A percentile compares a stretch with the other conserved stretches of the same genome.
phyloP scores from a whole-genome alignment of 2,113 vertebrate species.

The Rhinoderma darwinii region DNA sequence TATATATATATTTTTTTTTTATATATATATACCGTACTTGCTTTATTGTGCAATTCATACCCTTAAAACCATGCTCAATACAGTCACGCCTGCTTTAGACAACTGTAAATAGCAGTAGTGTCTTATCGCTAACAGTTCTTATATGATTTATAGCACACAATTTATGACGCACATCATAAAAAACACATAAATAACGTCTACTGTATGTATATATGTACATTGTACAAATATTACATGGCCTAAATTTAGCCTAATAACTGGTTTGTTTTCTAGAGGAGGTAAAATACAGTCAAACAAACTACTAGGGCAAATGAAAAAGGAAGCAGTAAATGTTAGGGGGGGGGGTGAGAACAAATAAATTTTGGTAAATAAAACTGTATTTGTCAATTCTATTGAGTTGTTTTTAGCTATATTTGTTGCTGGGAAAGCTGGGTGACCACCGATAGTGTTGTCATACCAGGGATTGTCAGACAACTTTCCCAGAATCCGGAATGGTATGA shows the following conservation, averaged over 20 bases:
- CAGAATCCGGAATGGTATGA: no score
- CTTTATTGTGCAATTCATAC: neutral
- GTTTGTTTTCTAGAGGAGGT: neutral
- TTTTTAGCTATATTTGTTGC: no score
- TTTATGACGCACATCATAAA: neutral
- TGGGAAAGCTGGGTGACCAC: no score
- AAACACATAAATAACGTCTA: neutral
- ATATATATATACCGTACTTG: neutral
- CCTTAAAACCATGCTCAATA: neutral
- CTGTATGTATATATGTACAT: neutral
- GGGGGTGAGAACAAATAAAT: no score
- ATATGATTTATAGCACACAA: neutral
- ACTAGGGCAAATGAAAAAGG: no score
- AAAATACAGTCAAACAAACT: neutral
- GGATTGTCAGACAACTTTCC: no score
- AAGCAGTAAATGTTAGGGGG: no score
- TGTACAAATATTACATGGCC: neutral
- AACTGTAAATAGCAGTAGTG: neutral
- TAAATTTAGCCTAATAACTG: neutral
- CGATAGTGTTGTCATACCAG: no score
- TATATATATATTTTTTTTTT: neutral
- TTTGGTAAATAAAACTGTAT: no score
- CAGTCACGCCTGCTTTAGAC: slow-evolving; percentile 8
- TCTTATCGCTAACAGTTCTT: slow-evolving; percentile 4
- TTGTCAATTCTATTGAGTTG: no score